Percentiles rank a stretch among this genome's conserved stretches.
Conservation (phyloP, 2,888 invertebrate genomes). For the Acanthosepion lycidas region DNA sequence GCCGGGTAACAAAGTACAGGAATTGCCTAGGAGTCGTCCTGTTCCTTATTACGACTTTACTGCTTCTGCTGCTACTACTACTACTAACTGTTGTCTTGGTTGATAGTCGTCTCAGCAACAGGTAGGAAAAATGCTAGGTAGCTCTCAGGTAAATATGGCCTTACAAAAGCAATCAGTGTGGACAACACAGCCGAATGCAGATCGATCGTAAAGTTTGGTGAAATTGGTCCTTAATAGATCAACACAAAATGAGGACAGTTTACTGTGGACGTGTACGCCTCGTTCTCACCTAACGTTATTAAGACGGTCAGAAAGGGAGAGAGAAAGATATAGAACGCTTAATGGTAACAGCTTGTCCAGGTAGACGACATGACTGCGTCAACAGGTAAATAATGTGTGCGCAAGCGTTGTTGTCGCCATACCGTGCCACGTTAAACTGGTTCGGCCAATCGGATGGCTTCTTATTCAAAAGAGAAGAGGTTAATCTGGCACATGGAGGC, state of each 20-base stretch:
- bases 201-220: neutral
- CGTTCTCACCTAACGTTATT: neutral
- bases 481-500: slow-evolving; percentile 40
- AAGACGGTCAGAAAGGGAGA: neutral
- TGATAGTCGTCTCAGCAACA: neutral
- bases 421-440: slow-evolving; percentile 39
- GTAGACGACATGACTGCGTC: neutral
- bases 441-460: slow-evolving; percentile 24
- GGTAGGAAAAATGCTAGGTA: neutral
- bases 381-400: slow-evolving; percentile 37
- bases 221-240: neutral
- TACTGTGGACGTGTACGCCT: neutral
- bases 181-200: neutral
- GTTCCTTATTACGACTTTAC: neutral
- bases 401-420: slow-evolving; percentile 34
- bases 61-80: neutral
- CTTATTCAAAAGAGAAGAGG: slow-evolving; percentile 42
- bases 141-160: slow-evolving; percentile 8
- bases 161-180: neutral
- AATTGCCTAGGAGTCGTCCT: neutral
- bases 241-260: neutral
- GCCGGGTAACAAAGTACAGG: neutral
- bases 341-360: slow-evolving; percentile 40
- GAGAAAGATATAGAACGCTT: neutral
- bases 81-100: neutral